phyloP scores from a whole-genome alignment of 2,797 vertebrate genomes.

The Lophius americanus region DNA sequence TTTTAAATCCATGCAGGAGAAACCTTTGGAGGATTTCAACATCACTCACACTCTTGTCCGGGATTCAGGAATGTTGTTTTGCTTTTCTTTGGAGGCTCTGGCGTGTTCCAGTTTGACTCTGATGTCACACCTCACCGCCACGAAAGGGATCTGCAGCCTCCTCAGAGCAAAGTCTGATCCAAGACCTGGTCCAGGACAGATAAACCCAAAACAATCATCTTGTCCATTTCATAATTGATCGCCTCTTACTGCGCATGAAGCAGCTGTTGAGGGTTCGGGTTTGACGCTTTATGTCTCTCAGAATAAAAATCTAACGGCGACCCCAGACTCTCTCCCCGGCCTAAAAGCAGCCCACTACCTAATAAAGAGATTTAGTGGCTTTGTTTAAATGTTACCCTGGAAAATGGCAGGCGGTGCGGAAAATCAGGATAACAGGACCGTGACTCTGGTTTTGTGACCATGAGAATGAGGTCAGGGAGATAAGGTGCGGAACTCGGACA shows the following conservation, averaged over 20 bases:
- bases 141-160: not conserved
- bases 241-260: not conserved
- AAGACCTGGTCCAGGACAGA: not conserved
- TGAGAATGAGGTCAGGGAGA: too few relatives aligned
- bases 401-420: too few relatives aligned
- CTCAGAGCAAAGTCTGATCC: too few relatives aligned
- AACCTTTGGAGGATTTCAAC: not conserved
- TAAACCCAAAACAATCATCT: not conserved
- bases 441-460: too few relatives aligned
- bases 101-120: constrained; percentile 15
- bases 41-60: constrained; percentile 36
- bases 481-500: too few relatives aligned
- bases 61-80: constrained; percentile 59
- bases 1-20: not conserved
- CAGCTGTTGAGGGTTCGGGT: too few relatives aligned
- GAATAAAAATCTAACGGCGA: not conserved
- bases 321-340: too few relatives aligned
- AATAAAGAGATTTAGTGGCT: too few relatives aligned
- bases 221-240: not conserved
- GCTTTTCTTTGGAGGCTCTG: constrained; percentile 44
- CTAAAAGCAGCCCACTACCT: too few relatives aligned
- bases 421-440: too few relatives aligned
- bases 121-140: constrained; percentile 15
- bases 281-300: too few relatives aligned
- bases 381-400: too few relatives aligned